Evolutionary conservation across 2,797 vertebrate genomes (phyloP).

Genomic region (Propithecus perrieri): DNA sequence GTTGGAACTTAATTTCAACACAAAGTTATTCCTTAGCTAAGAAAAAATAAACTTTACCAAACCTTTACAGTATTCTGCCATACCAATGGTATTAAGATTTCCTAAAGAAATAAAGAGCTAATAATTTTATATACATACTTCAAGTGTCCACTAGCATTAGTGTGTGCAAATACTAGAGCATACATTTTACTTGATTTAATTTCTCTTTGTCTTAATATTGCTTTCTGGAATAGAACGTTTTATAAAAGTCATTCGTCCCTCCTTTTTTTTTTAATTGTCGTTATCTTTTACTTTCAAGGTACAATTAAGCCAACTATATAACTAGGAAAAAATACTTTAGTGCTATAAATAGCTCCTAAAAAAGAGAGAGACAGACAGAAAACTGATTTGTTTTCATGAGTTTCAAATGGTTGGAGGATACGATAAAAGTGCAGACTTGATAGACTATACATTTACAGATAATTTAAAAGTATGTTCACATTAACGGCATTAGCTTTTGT

Average conservation of each 20-base stretch:
- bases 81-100: neutral
- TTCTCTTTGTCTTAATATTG: neutral
- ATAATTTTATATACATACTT: neutral
- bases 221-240: neutral
- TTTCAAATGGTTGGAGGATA: neutral
- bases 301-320: neutral
- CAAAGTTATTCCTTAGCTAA: neutral
- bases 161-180: neutral
- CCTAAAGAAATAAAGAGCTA: neutral
- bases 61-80: neutral
- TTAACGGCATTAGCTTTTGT: slow-evolving; percentile 54
- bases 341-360: neutral
- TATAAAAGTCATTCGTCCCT: neutral
- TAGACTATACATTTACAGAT: slow-evolving; percentile 32
- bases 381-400: neutral
- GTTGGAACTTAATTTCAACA: neutral
- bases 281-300: neutral
- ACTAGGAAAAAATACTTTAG: neutral
- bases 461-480: slow-evolving; percentile 42
- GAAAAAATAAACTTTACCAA: neutral
- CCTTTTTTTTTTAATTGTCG: neutral
- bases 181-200: neutral
- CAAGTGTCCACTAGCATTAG: neutral
- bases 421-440: slow-evolving; percentile 41
- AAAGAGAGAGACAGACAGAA: neutral